Percentiles rank a stretch among this genome's conserved stretches.
Conservation (phyloP, 2,888 invertebrate species). For the Drosophila algonquin region DNA sequence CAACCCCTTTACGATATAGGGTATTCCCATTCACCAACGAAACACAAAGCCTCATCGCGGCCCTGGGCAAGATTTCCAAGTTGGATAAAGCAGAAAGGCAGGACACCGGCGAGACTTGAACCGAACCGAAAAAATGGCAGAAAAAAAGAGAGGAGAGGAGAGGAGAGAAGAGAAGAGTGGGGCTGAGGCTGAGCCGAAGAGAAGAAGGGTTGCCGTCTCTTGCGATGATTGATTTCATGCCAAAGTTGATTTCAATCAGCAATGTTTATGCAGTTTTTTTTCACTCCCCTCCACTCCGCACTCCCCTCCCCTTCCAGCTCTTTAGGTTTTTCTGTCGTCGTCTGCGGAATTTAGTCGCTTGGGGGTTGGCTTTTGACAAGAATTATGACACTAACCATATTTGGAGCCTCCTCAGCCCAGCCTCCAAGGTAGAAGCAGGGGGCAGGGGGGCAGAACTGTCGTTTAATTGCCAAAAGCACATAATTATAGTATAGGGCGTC, state of each 20-base stretch:
- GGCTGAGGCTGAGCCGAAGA: not conserved
- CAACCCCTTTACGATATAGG: constrained; percentile 11
- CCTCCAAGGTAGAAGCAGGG: not conserved
- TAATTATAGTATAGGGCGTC: constrained; percentile 62
- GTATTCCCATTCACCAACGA: constrained; percentile 24
- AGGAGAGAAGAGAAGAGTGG: too few species aligned
- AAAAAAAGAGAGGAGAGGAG: constrained; percentile 17
- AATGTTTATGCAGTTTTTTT: constrained; percentile 76
- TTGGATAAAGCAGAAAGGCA: constrained; percentile 61
- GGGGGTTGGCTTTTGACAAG: constrained; percentile 76
- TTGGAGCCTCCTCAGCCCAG: constrained; percentile 48
- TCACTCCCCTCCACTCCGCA: not conserved
- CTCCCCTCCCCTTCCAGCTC: not conserved
- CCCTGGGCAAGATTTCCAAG: constrained; percentile 59
- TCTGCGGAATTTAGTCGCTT: constrained; percentile 52
- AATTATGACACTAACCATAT: constrained; percentile 76
- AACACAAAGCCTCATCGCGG: constrained; percentile 28
- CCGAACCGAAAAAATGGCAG: constrained; percentile 21
- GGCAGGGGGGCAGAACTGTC: constrained; percentile 46
- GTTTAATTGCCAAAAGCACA: constrained; percentile 76
- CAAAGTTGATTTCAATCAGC: constrained; percentile 82
- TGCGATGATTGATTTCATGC: constrained; percentile 82
- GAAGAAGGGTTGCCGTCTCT: constrained; percentile 63
- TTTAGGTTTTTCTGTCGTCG: constrained; percentile 13
- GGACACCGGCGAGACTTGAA: constrained; percentile 38